A percentile compares a stretch with the other conserved stretches of the same genome.
phyloP scores from a whole-genome alignment of 2,888 invertebrate species.

The Brenthis hecate region DNA sequence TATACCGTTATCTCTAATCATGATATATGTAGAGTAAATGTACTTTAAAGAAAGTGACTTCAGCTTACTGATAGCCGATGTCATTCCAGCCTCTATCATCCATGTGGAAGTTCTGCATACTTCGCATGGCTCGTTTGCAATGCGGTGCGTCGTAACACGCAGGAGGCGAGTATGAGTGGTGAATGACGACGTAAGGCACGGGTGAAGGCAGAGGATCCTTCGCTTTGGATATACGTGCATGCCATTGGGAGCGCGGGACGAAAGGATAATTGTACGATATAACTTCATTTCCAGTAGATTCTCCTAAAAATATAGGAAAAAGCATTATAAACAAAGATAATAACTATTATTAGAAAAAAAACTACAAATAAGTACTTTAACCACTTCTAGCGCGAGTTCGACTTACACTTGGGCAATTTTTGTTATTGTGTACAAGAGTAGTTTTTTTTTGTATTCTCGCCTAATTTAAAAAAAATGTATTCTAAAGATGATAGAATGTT shows the following conservation, averaged over 20 bases:
- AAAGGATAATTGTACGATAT: conserved; percentile 59
- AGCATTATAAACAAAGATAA: too few species aligned
- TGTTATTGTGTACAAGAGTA: too few species aligned
- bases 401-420: too few species aligned
- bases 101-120: conserved; percentile 85
- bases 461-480: too few species aligned
- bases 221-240: conserved; percentile 77
- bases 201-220: conserved; percentile 77
- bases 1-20: too few species aligned
- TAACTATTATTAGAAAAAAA: neutral
- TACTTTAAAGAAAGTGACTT: neutral
- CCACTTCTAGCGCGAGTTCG: too few species aligned
- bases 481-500: too few species aligned
- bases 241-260: conserved; percentile 81
- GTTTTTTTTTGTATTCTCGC: too few species aligned
- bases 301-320: conserved; percentile 20
- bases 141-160: conserved; percentile 77
- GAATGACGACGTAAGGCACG: conserved; percentile 87
- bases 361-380: too few species aligned
- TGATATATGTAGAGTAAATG: too few species aligned
- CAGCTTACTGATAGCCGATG: conserved; percentile 78
- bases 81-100: conserved; percentile 83
- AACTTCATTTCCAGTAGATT: conserved; percentile 55
- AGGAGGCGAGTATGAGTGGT: conserved; percentile 84
- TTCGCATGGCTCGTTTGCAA: conserved; percentile 82